A percentile compares a stretch with the other conserved stretches of the same genome.
Conservation (phyloP, 1,140 invertebrate species). For the Neotoxoptera formosana region DNA sequence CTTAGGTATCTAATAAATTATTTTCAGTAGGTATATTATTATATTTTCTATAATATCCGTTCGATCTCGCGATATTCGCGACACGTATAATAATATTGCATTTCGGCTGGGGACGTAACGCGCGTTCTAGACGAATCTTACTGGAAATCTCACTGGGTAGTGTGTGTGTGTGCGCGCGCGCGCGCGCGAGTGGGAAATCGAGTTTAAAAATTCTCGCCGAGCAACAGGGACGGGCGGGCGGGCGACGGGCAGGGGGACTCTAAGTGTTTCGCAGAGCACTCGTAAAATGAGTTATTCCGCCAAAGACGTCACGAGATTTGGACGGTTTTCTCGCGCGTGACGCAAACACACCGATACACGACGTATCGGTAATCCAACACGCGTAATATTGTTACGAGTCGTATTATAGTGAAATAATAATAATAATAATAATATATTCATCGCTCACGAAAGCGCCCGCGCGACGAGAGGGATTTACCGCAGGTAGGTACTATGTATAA, state of each 20-base stretch:
- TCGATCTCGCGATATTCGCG: not conserved
- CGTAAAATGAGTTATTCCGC: not conserved
- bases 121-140: not conserved
- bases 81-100: not conserved
- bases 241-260: too few species aligned
- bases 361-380: not conserved
- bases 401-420: not conserved
- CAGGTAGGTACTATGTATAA: too few species aligned
- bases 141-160: too few species aligned
- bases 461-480: not conserved
- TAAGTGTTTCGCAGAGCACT: not conserved
- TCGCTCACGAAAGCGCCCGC: not conserved
- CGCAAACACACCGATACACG: not conserved
- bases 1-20: too few species aligned
- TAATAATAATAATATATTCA: not conserved
- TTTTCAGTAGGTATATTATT: not conserved
- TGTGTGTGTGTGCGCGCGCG: not conserved
- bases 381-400: too few species aligned
- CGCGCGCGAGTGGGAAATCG: not conserved
- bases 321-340: not conserved
- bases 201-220: not conserved
- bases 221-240: not conserved
- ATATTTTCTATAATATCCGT: not conserved
- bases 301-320: not conserved
- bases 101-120: not conserved